These are phyloP conservation scores for Dryomyza anilis DNA, from an alignment of 2,888 invertebrate species.

Conservation along the genomic window DNA sequence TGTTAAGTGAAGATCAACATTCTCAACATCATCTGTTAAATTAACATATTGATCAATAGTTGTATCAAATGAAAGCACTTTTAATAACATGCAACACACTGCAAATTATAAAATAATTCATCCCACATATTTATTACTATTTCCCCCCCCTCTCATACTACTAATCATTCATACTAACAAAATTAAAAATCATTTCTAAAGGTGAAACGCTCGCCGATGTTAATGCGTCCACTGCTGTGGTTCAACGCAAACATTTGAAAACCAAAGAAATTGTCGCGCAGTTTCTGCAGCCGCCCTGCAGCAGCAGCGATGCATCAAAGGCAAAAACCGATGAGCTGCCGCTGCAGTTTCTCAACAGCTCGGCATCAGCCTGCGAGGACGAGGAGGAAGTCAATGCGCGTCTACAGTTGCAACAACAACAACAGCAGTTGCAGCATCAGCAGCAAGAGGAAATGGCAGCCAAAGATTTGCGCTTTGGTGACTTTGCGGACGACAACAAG, in stretches of 20 bases:
- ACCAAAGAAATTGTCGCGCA: constrained; percentile 48
- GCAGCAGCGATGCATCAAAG: constrained; percentile 19
- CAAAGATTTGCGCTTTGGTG: constrained; percentile 31
- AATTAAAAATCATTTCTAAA: constrained; percentile 11
- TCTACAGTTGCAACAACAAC: constrained; percentile 7
- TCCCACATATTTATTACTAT: no score
- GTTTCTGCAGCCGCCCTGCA: constrained; percentile 36
- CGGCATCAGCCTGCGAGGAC: constrained; percentile 51
- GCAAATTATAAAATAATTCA: no score
- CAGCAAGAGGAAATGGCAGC: constrained; percentile 8
- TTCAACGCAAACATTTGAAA: constrained; percentile 38
- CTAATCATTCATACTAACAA: constrained; percentile 1
- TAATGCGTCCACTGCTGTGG: neutral
- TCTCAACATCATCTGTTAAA: no score
- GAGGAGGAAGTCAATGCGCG: constrained; percentile 37
- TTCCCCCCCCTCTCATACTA: no score
- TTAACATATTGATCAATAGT: no score
- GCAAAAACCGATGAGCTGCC: constrained; percentile 40
- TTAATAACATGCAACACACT: no score
- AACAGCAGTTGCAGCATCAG: no score
- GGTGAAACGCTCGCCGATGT: no score
- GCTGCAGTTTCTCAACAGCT: constrained; percentile 53
- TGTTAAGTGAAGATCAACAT: no score
- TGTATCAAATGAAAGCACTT: no score
- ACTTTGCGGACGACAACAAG: constrained; percentile 19